Evolutionary conservation across 30 jellyfish, hydroid and myxozoan genomes (phyloP).

Genomic region (Rhopilema esculentum): DNA sequence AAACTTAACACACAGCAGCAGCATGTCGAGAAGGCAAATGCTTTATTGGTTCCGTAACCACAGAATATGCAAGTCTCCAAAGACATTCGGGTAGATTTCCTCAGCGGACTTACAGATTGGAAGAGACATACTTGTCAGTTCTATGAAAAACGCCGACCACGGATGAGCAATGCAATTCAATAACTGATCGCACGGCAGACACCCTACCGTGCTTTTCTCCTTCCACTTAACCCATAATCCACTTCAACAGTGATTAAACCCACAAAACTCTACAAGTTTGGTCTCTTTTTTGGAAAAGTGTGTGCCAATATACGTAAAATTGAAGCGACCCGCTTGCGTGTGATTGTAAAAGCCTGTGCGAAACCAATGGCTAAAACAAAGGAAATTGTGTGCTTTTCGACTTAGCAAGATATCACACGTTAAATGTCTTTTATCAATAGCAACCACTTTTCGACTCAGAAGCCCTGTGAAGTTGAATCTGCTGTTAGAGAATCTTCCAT

Average conservation of each 20-base stretch:
- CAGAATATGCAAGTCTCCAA: neutral
- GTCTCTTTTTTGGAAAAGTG: slow-evolving; percentile 19
- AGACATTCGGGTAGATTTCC: neutral
- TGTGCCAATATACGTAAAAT: neutral
- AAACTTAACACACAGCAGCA: neutral
- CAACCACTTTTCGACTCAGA: slow-evolving; percentile 55
- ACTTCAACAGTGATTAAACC: neutral
- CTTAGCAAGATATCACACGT: slow-evolving; percentile 57
- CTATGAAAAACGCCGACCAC: neutral
- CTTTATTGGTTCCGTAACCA: neutral
- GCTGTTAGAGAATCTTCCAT: slow-evolving; percentile 5
- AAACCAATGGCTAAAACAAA: slow-evolving; percentile 46
- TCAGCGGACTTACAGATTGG: neutral
- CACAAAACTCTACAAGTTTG: neutral
- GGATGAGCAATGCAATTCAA: neutral
- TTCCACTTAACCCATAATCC: neutral
- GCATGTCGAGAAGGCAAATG: neutral
- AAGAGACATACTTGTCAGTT: neutral
- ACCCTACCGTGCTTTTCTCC: neutral
- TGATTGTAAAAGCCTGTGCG: slow-evolving; percentile 43
- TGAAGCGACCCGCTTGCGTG: slow-evolving; percentile 41
- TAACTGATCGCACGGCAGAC: neutral
- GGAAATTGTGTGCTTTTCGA: slow-evolving; percentile 73
- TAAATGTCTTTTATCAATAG: slow-evolving; percentile 61
- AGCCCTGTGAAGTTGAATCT: neutral